phyloP scores from a whole-genome alignment of 1,140 invertebrate species.

The Chironomus tepperi region DNA sequence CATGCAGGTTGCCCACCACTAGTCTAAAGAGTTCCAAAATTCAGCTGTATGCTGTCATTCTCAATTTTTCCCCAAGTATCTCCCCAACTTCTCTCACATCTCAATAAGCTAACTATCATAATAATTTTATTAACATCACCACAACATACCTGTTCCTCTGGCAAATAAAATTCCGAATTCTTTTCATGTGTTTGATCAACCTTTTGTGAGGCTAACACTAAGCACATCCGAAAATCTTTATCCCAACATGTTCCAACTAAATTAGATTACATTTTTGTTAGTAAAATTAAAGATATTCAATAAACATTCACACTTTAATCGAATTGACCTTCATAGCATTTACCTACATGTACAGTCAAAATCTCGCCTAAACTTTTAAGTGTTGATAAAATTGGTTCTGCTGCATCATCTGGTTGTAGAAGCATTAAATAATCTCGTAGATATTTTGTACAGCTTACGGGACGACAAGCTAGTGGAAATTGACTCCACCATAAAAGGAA shows the following conservation, averaged over 20 bases:
- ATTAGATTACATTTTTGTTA: background rate
- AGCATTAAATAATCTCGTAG: slow-evolving; percentile 54
- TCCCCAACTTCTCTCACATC: too few relatives aligned
- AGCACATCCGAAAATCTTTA: slow-evolving; percentile 49
- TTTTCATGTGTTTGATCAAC: background rate
- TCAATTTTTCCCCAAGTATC: too few relatives aligned
- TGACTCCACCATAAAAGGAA: slow-evolving; percentile 71
- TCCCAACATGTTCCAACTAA: slow-evolving; percentile 64
- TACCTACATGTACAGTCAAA: slow-evolving; percentile 55
- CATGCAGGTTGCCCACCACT: too few relatives aligned
- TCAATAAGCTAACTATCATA: too few relatives aligned
- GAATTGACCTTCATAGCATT: background rate
- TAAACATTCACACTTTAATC: too few relatives aligned
- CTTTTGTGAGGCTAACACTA: slow-evolving; percentile 11
- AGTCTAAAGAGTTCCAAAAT: too few relatives aligned
- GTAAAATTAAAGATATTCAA: too few relatives aligned
- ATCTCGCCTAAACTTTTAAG: slow-evolving; percentile 64
- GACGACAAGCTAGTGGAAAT: slow-evolving; percentile 53
- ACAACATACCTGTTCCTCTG: slow-evolving; percentile 6
- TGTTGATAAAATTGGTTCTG: slow-evolving; percentile 54
- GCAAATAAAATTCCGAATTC: slow-evolving; percentile 17
- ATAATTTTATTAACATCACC: background rate
- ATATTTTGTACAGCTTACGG: slow-evolving; percentile 57
- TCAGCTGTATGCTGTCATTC: too few relatives aligned
- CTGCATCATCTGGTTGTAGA: slow-evolving; percentile 53